These are phyloP conservation scores for Metalampra italica DNA, from an alignment of 2,888 invertebrate genomes.

Conservation along the genomic window DNA sequence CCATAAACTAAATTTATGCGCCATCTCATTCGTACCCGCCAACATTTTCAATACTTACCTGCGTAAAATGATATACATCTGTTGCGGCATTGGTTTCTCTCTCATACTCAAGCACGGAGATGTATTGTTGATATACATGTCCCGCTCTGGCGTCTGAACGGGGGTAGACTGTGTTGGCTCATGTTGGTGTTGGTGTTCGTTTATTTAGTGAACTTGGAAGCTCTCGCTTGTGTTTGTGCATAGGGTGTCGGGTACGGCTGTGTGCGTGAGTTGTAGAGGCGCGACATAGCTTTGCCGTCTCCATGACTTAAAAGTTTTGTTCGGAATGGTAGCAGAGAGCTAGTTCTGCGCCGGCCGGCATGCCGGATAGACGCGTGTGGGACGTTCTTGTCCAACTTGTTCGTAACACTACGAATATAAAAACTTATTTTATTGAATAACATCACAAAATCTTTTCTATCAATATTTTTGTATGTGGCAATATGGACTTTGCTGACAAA, in stretches of 20 bases:
- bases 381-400: slow-evolving; percentile 54
- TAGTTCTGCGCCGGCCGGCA: slow-evolving; percentile 75
- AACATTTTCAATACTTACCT: slow-evolving; percentile 78
- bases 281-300: slow-evolving; percentile 79
- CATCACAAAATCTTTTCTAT: slow-evolving; percentile 31
- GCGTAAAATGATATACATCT: slow-evolving; percentile 78
- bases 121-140: slow-evolving; percentile 74
- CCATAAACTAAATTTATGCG: slow-evolving; percentile 67
- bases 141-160: slow-evolving; percentile 70
- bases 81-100: slow-evolving; percentile 63
- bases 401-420: slow-evolving; percentile 58
- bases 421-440: slow-evolving; percentile 54
- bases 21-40: slow-evolving; percentile 69
- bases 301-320: slow-evolving; percentile 78
- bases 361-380: slow-evolving; percentile 53
- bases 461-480: slow-evolving; percentile 27
- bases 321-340: slow-evolving; percentile 62
- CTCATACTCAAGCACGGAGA: slow-evolving; percentile 43
- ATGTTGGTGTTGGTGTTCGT: slow-evolving; percentile 75
- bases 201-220: slow-evolving; percentile 79
- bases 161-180: slow-evolving; percentile 72
- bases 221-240: slow-evolving; percentile 74
- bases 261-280: slow-evolving; percentile 76
- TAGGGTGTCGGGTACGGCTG: slow-evolving; percentile 63
- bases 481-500: slow-evolving; percentile 25